A percentile compares a stretch with the other conserved stretches of the same genome.
Evolutionary conservation across 2,113 vertebrate species (phyloP).

Genomic region (Isurus oxyrinchus): DNA sequence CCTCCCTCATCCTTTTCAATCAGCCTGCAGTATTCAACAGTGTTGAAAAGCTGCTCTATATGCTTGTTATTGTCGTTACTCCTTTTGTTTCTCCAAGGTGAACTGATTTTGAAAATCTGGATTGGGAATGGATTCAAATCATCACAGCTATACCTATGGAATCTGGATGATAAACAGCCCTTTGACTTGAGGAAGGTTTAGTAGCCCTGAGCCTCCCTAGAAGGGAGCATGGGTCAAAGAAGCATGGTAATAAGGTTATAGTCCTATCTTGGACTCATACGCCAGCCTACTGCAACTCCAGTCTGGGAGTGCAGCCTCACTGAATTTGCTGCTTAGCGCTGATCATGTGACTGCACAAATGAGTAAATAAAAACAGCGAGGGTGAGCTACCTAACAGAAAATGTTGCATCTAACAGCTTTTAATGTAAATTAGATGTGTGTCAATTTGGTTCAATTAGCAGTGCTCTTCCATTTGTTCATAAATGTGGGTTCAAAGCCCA

Average conservation of each 20-base stretch:
- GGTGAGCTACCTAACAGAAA: not conserved
- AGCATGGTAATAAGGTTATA: not conserved
- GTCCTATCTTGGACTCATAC: not conserved
- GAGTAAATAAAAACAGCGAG: not conserved
- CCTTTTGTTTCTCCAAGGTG: not conserved
- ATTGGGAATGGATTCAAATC: not conserved
- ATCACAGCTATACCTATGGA: not conserved
- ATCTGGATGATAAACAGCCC: not conserved
- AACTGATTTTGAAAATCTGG: not conserved
- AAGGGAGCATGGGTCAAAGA: not conserved
- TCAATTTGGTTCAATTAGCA: not conserved
- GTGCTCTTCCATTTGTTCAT: not conserved
- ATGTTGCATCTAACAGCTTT: not conserved
- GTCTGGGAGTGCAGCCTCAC: not conserved
- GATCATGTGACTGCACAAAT: not conserved
- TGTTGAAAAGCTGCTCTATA: not conserved
- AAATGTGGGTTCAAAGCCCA: not conserved
- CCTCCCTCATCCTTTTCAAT: not conserved
- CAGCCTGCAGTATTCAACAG: not conserved
- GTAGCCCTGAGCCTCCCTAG: not conserved
- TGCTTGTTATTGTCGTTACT: not conserved
- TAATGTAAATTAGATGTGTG: not conserved
- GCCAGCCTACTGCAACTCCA: not conserved
- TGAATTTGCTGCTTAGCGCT: not conserved
- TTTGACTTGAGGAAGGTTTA: not conserved